These are phyloP conservation scores for Xenopus tropicalis DNA, from an alignment of 2,113 vertebrate genomes.

Conservation along the genomic window UCB_Xtro_10.0 CM004447.2:135395501-135396000, in stretches of 20 bases:
- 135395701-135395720: conserved; percentile 34
- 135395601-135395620: conserved; percentile 34
- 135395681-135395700: conserved; percentile 31
- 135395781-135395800: not conserved
- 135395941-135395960: no score
- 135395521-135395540: no score
- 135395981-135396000: no score
- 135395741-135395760: conserved; percentile 22
- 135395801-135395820: conserved; percentile 7
- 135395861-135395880: conserved; percentile 10
- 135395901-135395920: no score
- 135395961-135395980: no score
- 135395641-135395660: conserved; percentile 34
- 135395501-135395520: no score
- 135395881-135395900: no score
- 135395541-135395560: no score
- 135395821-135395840: no score
- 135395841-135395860: conserved; percentile 16
- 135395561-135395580: no score
- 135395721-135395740: conserved; percentile 12
- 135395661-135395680: conserved; percentile 31
- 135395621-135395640: conserved; percentile 16
- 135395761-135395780: conserved; percentile 14
- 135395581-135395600: not conserved
- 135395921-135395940: no score